Base-by-base conservation (phyloP, 2,888 invertebrate species). In the Antheraea assamensis region DNA sequence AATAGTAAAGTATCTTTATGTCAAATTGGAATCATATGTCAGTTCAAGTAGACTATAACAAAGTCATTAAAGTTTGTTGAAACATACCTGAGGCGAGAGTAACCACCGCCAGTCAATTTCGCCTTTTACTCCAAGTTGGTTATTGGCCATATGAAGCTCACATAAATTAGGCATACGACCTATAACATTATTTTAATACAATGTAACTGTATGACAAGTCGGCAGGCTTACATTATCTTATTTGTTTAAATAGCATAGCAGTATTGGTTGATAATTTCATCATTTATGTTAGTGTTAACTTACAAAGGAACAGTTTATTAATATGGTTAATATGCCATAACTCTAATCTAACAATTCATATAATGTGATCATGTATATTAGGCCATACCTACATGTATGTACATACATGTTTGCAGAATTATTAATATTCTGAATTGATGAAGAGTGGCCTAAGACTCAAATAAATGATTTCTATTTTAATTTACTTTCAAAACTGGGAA, bases 31-130 rank as follows among this genome's bases (percentile, higher is more conserved):
- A 58, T 58, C 58, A 58, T 2, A 58, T n/a, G 0, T 24, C 8
- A 58, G 13, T 24, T 24, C 58, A 13, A 58, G 42, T 1, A 58
- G 24, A 24, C n/a, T n/a, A 3, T 58, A 58, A 58, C 10, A 58
- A 58, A 58, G n/a, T 8, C 8, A 58, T 58, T n/a, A 52, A 58
- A n/a, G n/a, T 1, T 24, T 58, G 58, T n/a, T 24, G 24, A 24
- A 64, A 71, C 58, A 76, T 85, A 92, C 94, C 89, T 91, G 87
- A 30, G 85, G 81, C 55, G 92, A 94, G 71, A 96, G 94, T 72
- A 97, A 84, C 97, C 97, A 97, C 58, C 88, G 85, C 97, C 97
- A 97, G 78, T 96, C 95, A 17, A 90, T 81, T 13, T 91, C 86
- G 30, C 90, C 84, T 75, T 94, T 95, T 13, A 77, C 75, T 27